Conservation (phyloP, 2,113 vertebrate species). For the Larimichthys crocea region DNA sequence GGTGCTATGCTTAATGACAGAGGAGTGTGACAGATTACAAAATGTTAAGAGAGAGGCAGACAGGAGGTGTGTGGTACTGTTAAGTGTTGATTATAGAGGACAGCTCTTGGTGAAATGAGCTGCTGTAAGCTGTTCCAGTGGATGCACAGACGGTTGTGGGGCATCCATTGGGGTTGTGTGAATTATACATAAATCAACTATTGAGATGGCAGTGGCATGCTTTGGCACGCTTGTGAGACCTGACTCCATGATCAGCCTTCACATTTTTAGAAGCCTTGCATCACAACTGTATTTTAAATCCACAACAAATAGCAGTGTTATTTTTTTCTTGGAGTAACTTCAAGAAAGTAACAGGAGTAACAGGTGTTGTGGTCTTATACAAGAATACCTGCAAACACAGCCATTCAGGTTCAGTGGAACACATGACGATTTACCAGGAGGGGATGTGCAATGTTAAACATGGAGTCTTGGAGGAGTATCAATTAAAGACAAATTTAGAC, state of each 20-base stretch:
- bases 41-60: slow-evolving; percentile 3
- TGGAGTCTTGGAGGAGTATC: not conserved
- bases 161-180: not conserved
- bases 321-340: not conserved
- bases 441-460: too few relatives aligned
- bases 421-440: not conserved
- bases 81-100: not conserved
- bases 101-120: slow-evolving; percentile 5
- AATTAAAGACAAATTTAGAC: not conserved
- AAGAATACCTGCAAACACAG: not conserved
- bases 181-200: not conserved
- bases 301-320: not conserved
- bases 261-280: not conserved
- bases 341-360: too few relatives aligned
- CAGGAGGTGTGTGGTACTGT: not conserved
- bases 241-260: not conserved
- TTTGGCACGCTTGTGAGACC: not conserved
- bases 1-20: slow-evolving; percentile 7
- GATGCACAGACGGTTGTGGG: not conserved
- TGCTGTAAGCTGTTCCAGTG: not conserved
- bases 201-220: not conserved
- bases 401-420: not conserved
- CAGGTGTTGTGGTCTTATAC: not conserved
- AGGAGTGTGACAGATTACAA: slow-evolving; percentile 21
- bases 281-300: not conserved